phyloP scores from a whole-genome alignment of 2,888 invertebrate species.

The Polymixis lichenea region DNA sequence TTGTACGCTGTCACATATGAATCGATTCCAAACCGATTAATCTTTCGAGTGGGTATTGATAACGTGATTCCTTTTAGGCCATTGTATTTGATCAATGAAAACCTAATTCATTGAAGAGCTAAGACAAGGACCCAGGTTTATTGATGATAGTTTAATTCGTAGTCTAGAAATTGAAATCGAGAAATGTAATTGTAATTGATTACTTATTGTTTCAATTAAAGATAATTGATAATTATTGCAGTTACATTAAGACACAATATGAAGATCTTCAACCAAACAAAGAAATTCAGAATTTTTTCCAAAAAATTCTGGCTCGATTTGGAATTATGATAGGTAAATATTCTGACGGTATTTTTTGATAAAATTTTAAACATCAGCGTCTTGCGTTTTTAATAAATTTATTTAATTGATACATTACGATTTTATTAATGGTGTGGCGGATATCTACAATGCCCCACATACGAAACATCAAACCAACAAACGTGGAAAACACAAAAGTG shows the following conservation, averaged over 20 bases:
- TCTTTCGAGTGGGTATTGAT: conserved; percentile 14
- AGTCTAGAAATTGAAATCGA: background rate
- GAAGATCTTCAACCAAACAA: background rate
- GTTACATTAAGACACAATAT: background rate
- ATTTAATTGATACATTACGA: too few species aligned
- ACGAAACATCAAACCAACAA: too few species aligned
- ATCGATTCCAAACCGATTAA: conserved; percentile 48
- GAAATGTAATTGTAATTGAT: conserved; percentile 1
- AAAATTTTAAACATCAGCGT: background rate
- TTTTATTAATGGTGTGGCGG: too few species aligned
- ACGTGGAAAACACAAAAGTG: too few species aligned
- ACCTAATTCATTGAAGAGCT: conserved; percentile 10
- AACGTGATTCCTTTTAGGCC: conserved; percentile 18
- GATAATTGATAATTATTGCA: background rate
- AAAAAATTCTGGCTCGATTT: background rate
- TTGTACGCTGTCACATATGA: conserved; percentile 32
- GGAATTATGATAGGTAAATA: background rate
- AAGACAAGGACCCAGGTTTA: conserved; percentile 18
- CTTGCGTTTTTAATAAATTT: background rate
- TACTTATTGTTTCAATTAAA: background rate
- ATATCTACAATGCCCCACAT: too few species aligned
- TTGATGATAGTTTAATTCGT: conserved; percentile 24
- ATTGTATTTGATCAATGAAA: conserved; percentile 36
- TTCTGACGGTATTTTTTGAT: background rate
- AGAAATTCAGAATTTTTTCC: background rate